Percentiles rank a stretch among this genome's conserved stretches.
These are phyloP conservation scores for Pelagia noctiluca DNA, from an alignment of 30 jellyfish, hydroid and myxozoan genomes.

Conservation along the genomic window DNA sequence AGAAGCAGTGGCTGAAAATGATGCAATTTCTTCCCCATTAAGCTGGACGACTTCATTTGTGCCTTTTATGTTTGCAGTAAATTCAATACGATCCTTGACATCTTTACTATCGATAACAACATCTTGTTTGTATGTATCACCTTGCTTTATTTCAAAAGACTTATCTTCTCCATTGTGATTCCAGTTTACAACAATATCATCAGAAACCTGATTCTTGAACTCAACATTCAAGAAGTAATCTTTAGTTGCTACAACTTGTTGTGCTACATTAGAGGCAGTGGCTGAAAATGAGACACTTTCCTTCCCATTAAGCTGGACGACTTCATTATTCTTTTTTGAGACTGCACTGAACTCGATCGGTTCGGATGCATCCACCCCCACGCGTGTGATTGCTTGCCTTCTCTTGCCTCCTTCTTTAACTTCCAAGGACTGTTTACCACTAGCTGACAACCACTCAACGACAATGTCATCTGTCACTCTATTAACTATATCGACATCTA, in stretches of 20 bases:
- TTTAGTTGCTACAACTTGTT: slow-evolving; percentile 1
- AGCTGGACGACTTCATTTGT: slow-evolving; percentile 13
- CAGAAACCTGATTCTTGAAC: slow-evolving; percentile 32
- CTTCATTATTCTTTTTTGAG: neutral
- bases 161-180: slow-evolving; percentile 8
- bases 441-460: neutral
- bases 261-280: neutral
- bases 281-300: neutral
- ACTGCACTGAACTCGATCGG: neutral
- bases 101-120: slow-evolving; percentile 15
- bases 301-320: slow-evolving; percentile 41
- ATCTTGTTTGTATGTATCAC: neutral
- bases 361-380: slow-evolving; percentile 34
- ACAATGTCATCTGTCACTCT: slow-evolving; percentile 25
- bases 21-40: slow-evolving; percentile 12
- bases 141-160: slow-evolving; percentile 1
- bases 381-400: neutral
- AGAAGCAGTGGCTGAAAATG: slow-evolving; percentile 1
- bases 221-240: neutral
- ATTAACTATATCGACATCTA: slow-evolving; percentile 25
- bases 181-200: slow-evolving; percentile 31
- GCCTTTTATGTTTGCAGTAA: slow-evolving; percentile 29
- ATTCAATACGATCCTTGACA: neutral
- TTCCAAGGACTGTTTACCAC: neutral
- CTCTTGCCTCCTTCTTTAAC: neutral